Evolutionary conservation across 2,888 invertebrate species (phyloP).

Genomic region (Eristalinus sepulchralis): DNA sequence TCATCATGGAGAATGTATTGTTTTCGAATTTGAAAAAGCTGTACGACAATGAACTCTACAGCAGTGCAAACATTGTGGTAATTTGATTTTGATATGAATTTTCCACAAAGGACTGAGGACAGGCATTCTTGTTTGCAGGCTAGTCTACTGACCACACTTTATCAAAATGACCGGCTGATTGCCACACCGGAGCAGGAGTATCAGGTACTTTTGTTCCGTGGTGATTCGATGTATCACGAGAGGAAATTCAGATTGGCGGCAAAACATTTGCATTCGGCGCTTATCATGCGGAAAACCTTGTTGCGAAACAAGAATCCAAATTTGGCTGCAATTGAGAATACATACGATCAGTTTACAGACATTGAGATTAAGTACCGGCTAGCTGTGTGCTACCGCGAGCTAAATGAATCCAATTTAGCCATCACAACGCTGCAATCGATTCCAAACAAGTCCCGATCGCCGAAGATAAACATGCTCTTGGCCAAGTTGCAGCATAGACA

Average conservation of each 20-base stretch:
- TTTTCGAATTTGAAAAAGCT: slow-evolving; percentile 86
- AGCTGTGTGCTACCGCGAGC: slow-evolving; percentile 85
- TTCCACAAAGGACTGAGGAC: background rate
- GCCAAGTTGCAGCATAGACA: slow-evolving; percentile 87
- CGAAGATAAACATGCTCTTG: slow-evolving; percentile 89
- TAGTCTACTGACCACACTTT: slow-evolving; percentile 84
- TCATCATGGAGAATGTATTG: slow-evolving; percentile 82
- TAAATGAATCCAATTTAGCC: slow-evolving; percentile 85
- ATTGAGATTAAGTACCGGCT: slow-evolving; percentile 88
- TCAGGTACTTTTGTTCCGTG: slow-evolving; percentile 86
- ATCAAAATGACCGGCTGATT: slow-evolving; percentile 83
- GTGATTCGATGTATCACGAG: slow-evolving; percentile 86
- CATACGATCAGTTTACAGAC: slow-evolving; percentile 81
- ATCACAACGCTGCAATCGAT: slow-evolving; percentile 76
- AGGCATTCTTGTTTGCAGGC: slow-evolving; percentile 81
- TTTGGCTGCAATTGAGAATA: slow-evolving; percentile 75
- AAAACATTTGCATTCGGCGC: slow-evolving; percentile 82
- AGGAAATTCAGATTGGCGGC: slow-evolving; percentile 87
- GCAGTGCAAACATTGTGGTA: slow-evolving; percentile 87
- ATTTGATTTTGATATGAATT: slow-evolving; percentile 74
- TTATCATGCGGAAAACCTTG: slow-evolving; percentile 80
- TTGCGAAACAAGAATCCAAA: slow-evolving; percentile 75
- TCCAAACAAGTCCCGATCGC: slow-evolving; percentile 85
- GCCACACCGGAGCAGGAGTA: slow-evolving; percentile 84
- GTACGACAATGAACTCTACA: slow-evolving; percentile 87